Percentiles rank a stretch among this genome's conserved stretches.
These are phyloP conservation scores for Ageneiosus marmoratus DNA, from an alignment of 2,113 vertebrate species.

Conservation along the genomic window DNA sequence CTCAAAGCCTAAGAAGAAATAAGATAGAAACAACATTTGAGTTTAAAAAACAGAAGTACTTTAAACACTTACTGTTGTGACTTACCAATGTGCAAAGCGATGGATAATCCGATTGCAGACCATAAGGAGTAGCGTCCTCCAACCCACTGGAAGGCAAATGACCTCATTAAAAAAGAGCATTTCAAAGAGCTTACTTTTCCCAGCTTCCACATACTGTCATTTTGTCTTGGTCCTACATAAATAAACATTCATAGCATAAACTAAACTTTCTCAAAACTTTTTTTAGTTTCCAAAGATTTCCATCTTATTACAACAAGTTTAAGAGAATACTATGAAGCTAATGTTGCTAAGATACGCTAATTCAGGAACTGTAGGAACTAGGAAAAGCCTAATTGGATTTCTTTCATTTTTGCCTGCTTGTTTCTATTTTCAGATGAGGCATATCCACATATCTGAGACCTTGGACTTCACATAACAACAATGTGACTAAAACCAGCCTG, in stretches of 20 bases:
- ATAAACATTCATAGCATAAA: too few relatives aligned
- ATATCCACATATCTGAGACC: slow-evolving; percentile 14
- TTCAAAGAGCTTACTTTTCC: neutral
- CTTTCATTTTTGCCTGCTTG: neutral
- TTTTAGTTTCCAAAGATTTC: neutral
- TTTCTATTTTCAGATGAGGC: neutral
- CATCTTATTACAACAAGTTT: neutral
- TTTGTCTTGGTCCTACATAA: neutral
- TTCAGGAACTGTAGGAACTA: too few relatives aligned
- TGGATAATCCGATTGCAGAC: slow-evolving; percentile 97
- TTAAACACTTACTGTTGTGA: slow-evolving; percentile 13
- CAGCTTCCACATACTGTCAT: neutral
- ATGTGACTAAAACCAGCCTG: slow-evolving; percentile 60
- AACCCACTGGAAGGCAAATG: slow-evolving; percentile 83
- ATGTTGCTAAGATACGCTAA: too few relatives aligned
- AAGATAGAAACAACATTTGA: slow-evolving; percentile 14
- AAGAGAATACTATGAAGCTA: neutral
- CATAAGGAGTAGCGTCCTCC: slow-evolving; percentile 96
- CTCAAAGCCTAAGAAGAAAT: slow-evolving; percentile 70
- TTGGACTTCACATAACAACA: slow-evolving; percentile 66
- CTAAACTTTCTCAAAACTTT: neutral
- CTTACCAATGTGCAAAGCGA: slow-evolving; percentile 93
- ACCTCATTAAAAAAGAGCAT: slow-evolving; percentile 1
- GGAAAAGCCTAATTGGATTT: too few relatives aligned
- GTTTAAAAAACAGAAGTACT: neutral